Base-by-base conservation (phyloP, 1,140 invertebrate species). In the Hycleus cichorii region DNA sequence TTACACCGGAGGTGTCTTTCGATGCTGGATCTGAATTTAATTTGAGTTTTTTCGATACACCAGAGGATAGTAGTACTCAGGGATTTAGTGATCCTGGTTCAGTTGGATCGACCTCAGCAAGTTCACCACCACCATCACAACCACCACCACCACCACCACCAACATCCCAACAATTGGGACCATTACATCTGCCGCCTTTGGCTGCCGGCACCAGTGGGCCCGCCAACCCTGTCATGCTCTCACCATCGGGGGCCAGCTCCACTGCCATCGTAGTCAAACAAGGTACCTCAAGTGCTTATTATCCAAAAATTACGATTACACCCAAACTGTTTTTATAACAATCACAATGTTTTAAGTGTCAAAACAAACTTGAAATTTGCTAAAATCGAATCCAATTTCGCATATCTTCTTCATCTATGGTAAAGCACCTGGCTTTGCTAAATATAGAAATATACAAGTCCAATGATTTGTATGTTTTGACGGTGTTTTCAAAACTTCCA, bases 1-100 rank as follows among this genome's bases (percentile, higher is more conserved):
- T 81, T 52, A 78, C 83, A 57, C 9, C 40, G 4, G 83, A 85
- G 73, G 84, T 87, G 63, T 78, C 81, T 60, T 88, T 88, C 70
- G 84, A 87, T 76, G 84, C 85, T 65, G 84, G 84, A 71, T 81
- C 83, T 50, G 86, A 87, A 71, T 88, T 89, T 71, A 87, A 88
- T 76, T 76, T 88, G 66, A 83, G 85, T 76, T 89, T 88, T 76
- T 89, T 89, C 76, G 86, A 88, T 75, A 79, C 78, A 32, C 80
- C 83, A 38, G 83, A 82, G 69, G 83, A 83, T 67, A 80, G 80
- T 64, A 84, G 78, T 64, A 81, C 79, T 5, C 81, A 83, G 67
- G 83, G 82, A 47, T 85, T 84, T 75, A 82, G 83, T 69, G 84
- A 86, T 68, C 80, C 81, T 25, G 82, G 80, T 48, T 84, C 84